Conservation (phyloP, 2,888 invertebrate species). For the Xestoiulus laeticollis region DNA sequence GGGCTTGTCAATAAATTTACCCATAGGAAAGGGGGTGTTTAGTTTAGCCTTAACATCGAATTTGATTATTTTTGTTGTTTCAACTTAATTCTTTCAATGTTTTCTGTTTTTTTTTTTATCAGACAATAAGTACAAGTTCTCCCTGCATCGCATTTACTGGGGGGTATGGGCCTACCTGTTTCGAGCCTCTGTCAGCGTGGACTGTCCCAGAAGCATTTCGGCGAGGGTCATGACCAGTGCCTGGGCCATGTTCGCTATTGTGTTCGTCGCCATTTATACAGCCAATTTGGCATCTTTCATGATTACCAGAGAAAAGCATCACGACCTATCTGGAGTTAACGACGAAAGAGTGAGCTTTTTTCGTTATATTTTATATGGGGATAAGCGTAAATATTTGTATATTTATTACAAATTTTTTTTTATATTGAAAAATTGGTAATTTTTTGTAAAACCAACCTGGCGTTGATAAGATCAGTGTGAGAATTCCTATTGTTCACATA, state of each 20-base stretch:
- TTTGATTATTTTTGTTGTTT: not conserved
- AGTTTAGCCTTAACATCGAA: no score
- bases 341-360: constrained; percentile 71
- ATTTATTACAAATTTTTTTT: no score
- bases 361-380: not conserved
- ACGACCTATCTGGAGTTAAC: constrained; percentile 87
- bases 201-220: constrained; percentile 93
- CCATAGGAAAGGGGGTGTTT: no score
- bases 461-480: no score
- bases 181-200: constrained; percentile 97
- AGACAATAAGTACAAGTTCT: constrained; percentile 78
- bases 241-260: constrained; percentile 98
- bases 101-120: not conserved
- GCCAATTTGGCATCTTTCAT: constrained; percentile 99
- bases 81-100: not conserved
- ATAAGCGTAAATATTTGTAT: no score
- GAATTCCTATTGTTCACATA: no score
- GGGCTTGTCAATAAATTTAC: no score
- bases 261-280: constrained; percentile 99
- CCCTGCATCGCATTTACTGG: constrained; percentile 97
- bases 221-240: constrained; percentile 90
- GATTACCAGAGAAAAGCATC: constrained; percentile 97
- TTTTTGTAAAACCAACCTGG: not conserved
- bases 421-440: not conserved
- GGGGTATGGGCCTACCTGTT: constrained; percentile 99